Percentiles rank a stretch among this genome's conserved stretches.
phyloP scores from a whole-genome alignment of 1,140 invertebrate species.

The Berghia stephanieae region DNA sequence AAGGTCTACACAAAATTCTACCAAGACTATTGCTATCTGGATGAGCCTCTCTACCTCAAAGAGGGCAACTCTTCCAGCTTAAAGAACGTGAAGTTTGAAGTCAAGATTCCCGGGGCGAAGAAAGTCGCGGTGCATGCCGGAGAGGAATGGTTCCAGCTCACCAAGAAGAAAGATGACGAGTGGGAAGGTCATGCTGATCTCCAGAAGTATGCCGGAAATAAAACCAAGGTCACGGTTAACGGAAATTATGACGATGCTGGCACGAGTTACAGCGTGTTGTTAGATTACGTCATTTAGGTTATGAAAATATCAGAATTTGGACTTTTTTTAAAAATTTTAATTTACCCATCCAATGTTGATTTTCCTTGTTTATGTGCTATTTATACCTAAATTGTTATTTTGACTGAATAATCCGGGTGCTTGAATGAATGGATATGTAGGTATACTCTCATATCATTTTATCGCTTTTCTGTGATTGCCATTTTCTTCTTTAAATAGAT shows the following conservation, averaged over 20 bases:
- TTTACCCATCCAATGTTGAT: no score
- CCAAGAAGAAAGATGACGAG: conserved; percentile 37
- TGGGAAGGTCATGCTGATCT: conserved; percentile 53
- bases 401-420: no score
- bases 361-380: no score
- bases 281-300: conserved; percentile 58
- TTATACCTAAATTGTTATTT: no score
- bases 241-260: conserved; percentile 53
- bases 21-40: conserved; percentile 63
- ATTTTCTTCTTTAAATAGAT: no score
- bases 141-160: conserved; percentile 61
- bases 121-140: conserved; percentile 56
- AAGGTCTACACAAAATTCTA: conserved; percentile 64
- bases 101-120: conserved; percentile 53
- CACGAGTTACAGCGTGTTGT: conserved; percentile 55
- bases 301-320: no score
- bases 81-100: conserved; percentile 29
- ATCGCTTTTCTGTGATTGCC: no score
- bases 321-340: no score
- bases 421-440: no score
- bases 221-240: conserved; percentile 54
- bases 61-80: conserved; percentile 28
- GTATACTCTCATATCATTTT: no score
- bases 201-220: conserved; percentile 42
- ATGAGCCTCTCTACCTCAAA: conserved; percentile 50